Evolutionary conservation across 2,888 invertebrate genomes (phyloP).

Genomic region (Troides helena): DNA sequence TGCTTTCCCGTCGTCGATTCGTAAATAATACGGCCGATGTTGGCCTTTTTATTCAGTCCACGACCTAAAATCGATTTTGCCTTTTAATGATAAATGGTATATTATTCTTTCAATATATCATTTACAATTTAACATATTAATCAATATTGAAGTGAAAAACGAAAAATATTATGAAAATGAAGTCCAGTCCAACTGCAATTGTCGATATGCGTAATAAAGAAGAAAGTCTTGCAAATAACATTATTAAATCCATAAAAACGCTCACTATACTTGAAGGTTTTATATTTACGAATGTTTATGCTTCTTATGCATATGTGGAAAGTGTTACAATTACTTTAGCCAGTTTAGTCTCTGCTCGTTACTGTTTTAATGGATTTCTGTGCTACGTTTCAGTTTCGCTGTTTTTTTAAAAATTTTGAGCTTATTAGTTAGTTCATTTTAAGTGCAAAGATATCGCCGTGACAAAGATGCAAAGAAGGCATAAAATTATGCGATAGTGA

Average conservation of each 20-base stretch:
- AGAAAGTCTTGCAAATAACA: too few relatives aligned
- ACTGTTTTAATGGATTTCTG: neutral
- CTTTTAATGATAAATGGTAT: constrained; percentile 15
- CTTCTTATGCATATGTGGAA: neutral
- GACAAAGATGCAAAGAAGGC: too few relatives aligned
- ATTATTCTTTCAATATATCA: neutral
- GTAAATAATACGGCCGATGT: constrained; percentile 24
- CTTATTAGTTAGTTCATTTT: too few relatives aligned
- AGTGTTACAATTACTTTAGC: neutral
- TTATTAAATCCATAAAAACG: neutral
- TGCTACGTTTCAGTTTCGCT: neutral
- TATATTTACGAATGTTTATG: neutral
- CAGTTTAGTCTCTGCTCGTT: neutral
- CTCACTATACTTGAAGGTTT: neutral
- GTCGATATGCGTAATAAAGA: neutral
- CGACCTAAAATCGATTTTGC: constrained; percentile 12
- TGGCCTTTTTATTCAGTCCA: constrained; percentile 14
- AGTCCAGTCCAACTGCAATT: neutral
- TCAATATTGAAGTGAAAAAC: too few relatives aligned
- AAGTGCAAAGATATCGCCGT: too few relatives aligned
- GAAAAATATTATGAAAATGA: neutral
- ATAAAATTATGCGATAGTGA: too few relatives aligned
- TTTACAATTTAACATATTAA: neutral
- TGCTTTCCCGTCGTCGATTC: constrained; percentile 26
- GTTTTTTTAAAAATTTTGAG: neutral